phyloP scores from a whole-genome alignment of 2,113 vertebrate genomes.

The Crocuta crocuta region DNA sequence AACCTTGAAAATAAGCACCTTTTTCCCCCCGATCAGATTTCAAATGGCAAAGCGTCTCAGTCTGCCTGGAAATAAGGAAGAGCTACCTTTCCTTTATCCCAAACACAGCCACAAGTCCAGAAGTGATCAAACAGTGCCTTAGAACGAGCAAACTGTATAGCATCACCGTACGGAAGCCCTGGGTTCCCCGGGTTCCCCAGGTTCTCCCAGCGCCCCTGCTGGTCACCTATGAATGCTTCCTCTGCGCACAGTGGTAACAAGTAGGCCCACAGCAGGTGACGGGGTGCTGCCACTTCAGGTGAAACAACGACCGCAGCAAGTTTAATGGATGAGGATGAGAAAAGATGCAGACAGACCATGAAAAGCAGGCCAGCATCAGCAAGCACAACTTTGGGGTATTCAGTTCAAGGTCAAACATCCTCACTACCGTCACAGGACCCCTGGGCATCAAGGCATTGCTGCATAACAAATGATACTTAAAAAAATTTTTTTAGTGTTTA shows the following conservation, averaged over 20 bases:
- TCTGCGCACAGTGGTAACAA: not conserved
- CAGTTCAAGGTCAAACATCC: not conserved
- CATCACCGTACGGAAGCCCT: not conserved
- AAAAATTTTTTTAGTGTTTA: no score
- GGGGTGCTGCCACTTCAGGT: not conserved
- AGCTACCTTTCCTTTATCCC: not conserved
- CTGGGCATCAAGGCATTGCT: no score
- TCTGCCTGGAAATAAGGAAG: not conserved
- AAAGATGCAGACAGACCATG: not conserved
- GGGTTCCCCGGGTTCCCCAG: not conserved
- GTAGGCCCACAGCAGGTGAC: not conserved
- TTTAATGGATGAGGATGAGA: not conserved
- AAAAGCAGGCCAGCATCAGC: not conserved
- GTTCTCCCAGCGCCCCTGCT: not conserved
- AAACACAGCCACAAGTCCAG: not conserved
- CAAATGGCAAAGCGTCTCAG: not conserved
- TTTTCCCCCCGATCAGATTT: not conserved
- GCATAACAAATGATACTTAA: not conserved
- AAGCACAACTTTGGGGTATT: not conserved
- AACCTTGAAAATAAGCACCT: not conserved
- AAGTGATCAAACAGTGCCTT: not conserved
- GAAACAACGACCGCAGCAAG: not conserved
- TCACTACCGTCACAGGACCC: not conserved
- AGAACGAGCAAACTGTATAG: not conserved
- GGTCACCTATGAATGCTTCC: not conserved